Conservation (phyloP, 2,113 vertebrate genomes). For the Suncus etruscus region DNA sequence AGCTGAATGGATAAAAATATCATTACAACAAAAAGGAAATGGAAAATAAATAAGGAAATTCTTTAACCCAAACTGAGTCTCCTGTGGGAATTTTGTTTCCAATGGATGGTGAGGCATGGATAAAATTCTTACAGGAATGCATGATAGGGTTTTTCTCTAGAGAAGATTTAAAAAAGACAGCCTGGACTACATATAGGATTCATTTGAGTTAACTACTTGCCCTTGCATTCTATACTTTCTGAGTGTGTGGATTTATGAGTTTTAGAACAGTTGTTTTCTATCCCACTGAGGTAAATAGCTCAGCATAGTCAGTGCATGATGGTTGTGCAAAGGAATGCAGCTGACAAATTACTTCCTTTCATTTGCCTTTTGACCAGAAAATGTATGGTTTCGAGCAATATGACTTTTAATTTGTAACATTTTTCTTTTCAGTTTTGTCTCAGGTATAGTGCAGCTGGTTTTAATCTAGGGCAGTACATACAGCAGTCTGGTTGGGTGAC, state of each 20-base stretch:
- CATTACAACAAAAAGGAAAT: conserved; percentile 82
- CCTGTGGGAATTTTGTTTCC: conserved; percentile 72
- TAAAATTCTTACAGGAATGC: conserved; percentile 21
- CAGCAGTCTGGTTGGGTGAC: not conserved
- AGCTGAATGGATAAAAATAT: conserved; percentile 68
- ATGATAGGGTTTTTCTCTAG: conserved; percentile 38
- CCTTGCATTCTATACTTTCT: conserved; percentile 30
- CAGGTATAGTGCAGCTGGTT: conserved; percentile 58
- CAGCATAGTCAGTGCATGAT: conserved; percentile 34
- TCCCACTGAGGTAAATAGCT: conserved; percentile 61
- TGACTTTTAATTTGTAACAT: conserved; percentile 55
- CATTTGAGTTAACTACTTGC: conserved; percentile 44
- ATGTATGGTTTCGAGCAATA: conserved; percentile 52
- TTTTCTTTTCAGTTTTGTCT: conserved; percentile 18
- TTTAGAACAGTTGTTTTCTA: conserved; percentile 63
- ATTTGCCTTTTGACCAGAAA: conserved; percentile 60
- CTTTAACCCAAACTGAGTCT: conserved; percentile 69
- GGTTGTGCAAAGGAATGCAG: conserved; percentile 9
- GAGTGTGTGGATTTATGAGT: conserved; percentile 57
- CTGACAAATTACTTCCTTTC: conserved; percentile 66
- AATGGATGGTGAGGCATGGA: not conserved
- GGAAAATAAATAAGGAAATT: conserved; percentile 84
- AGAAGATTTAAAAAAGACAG: conserved; percentile 20
- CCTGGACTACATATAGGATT: conserved; percentile 42
- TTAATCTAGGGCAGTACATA: not conserved